These are phyloP conservation scores for Anastrepha obliqua DNA, from an alignment of 1,140 invertebrate genomes.

Conservation along the genomic window DNA sequence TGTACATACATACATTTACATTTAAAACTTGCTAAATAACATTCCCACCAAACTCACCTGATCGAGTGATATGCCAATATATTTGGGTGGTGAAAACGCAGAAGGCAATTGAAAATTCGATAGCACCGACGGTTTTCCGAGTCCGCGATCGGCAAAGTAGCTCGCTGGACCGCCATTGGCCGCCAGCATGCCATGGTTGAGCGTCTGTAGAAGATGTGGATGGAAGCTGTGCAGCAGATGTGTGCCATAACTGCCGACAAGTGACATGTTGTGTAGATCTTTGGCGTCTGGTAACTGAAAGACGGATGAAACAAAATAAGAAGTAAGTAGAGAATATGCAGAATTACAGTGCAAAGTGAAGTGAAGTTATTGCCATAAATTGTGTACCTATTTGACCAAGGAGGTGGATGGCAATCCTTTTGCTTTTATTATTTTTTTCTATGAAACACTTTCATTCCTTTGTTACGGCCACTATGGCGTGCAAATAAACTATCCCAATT, in stretches of 20 bases:
- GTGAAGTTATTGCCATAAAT: neutral
- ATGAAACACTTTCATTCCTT: slow-evolving; percentile 22
- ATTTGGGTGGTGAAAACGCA: slow-evolving; percentile 73
- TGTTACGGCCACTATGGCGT: slow-evolving; percentile 14
- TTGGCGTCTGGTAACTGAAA: slow-evolving; percentile 74
- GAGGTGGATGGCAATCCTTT: neutral
- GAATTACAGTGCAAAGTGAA: neutral
- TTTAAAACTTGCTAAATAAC: too few species aligned
- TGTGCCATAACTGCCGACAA: slow-evolving; percentile 73
- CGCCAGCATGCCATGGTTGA: slow-evolving; percentile 72
- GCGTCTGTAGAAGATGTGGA: slow-evolving; percentile 72
- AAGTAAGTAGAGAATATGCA: neutral
- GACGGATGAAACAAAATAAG: neutral
- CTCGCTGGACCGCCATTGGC: slow-evolving; percentile 68
- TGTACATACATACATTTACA: too few species aligned
- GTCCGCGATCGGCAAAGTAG: slow-evolving; percentile 70
- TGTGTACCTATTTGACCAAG: neutral
- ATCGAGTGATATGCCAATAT: slow-evolving; percentile 73
- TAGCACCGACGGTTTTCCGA: slow-evolving; percentile 72
- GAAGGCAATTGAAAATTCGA: slow-evolving; percentile 73
- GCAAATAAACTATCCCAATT: slow-evolving; percentile 34
- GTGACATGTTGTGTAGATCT: slow-evolving; percentile 75
- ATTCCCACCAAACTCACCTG: slow-evolving; percentile 65
- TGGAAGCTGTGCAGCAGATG: slow-evolving; percentile 72
- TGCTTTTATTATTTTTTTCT: neutral